These are phyloP conservation scores for Sitta europaea DNA, from an alignment of 2,113 vertebrate genomes.

Conservation along the genomic window DNA sequence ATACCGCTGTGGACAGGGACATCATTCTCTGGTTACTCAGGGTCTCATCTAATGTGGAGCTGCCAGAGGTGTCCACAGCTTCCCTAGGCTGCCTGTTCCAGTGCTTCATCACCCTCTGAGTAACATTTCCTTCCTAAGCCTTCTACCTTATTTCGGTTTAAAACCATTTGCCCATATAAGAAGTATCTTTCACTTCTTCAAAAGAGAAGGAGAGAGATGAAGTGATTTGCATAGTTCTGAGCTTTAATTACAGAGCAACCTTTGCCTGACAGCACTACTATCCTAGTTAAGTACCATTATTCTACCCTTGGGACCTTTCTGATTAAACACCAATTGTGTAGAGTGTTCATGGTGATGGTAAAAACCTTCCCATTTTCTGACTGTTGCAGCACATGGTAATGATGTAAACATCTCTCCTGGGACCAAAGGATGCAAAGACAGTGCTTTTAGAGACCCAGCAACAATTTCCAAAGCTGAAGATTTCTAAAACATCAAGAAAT, in stretches of 20 bases:
- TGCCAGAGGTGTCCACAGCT: neutral
- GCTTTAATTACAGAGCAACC: constrained; percentile 13
- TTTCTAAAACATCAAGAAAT: neutral
- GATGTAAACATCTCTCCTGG: neutral
- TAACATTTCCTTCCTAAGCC: neutral
- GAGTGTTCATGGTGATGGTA: neutral
- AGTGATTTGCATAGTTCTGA: neutral
- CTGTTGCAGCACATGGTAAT: neutral
- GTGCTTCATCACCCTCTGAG: neutral
- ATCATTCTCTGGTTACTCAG: neutral
- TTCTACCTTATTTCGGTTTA: neutral
- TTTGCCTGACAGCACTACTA: constrained; percentile 2
- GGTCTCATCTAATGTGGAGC: neutral
- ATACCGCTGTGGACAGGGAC: neutral
- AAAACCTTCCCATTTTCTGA: neutral
- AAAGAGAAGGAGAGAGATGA: neutral
- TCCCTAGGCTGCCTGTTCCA: neutral
- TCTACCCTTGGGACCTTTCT: neutral
- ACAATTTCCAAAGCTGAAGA: neutral
- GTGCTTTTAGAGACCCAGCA: neutral
- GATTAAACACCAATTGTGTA: neutral
- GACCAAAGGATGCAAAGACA: neutral
- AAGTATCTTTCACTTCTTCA: neutral
- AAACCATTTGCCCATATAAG: neutral
- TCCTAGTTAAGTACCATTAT: neutral